A percentile compares a stretch with the other conserved stretches of the same genome.
Conservation (phyloP, 2,888 invertebrate species). For the Drosophila mimetica region DNA sequence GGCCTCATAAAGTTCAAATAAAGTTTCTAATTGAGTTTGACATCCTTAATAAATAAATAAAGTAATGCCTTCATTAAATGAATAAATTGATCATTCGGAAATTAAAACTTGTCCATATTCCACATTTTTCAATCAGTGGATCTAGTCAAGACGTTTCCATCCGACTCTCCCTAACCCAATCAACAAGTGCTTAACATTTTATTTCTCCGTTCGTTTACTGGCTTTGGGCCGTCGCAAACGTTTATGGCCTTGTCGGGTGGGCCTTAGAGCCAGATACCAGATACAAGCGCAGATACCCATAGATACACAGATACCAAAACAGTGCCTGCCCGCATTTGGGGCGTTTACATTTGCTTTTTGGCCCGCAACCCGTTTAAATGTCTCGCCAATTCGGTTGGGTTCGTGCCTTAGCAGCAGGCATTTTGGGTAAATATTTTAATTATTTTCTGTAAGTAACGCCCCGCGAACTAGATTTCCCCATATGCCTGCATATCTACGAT, state of each 20-base stretch:
- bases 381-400: slow-evolving; percentile 18
- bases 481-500: not conserved
- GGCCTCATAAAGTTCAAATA: not conserved
- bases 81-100: not conserved
- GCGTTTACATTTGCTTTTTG: slow-evolving; percentile 63
- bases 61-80: not conserved
- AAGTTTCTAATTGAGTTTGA: not conserved
- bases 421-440: slow-evolving; percentile 69
- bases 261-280: slow-evolving; percentile 33
- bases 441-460: slow-evolving; percentile 52
- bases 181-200: slow-evolving; percentile 33
- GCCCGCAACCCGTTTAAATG: slow-evolving; percentile 54
- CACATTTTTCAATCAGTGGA: not conserved
- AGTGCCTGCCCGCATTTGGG: slow-evolving; percentile 49
- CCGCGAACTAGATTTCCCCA: slow-evolving; percentile 16
- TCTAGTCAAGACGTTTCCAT: not conserved
- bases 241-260: slow-evolving; percentile 67
- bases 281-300: slow-evolving; percentile 28
- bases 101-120: not conserved
- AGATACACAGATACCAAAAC: slow-evolving; percentile 34
- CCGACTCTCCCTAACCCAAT: slow-evolving; percentile 12
- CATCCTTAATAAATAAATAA: not conserved
- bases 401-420: slow-evolving; percentile 19
- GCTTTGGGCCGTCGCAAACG: slow-evolving; percentile 22
- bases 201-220: slow-evolving; percentile 29